A percentile compares a stretch with the other conserved stretches of the same genome.
Conservation (phyloP, 2,888 invertebrate species). For the Tiliacea aurago region DNA sequence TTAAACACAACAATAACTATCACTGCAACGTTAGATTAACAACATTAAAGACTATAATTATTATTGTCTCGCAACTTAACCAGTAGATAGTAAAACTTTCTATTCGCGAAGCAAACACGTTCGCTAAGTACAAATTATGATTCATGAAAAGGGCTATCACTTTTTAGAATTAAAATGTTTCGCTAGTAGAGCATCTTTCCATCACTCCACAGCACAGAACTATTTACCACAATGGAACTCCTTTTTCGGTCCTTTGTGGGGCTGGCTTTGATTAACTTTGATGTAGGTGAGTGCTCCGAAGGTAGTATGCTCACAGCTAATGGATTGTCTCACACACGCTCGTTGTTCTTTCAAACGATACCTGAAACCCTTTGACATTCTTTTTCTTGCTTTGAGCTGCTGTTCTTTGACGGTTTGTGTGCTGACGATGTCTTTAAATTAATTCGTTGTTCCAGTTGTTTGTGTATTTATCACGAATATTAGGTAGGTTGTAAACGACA, state of each 20-base stretch:
- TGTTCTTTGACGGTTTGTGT: not conserved
- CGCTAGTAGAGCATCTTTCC: constrained; percentile 74
- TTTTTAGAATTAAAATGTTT: not conserved
- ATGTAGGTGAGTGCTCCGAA: constrained; percentile 86
- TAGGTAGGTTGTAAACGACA: not conserved
- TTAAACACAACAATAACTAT: too few species aligned
- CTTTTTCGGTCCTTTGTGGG: constrained; percentile 88
- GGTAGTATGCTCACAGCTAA: constrained; percentile 73
- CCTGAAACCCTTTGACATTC: constrained; percentile 70
- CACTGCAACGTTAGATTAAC: too few species aligned
- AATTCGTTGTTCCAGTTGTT: not conserved
- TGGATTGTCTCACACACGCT: constrained; percentile 80
- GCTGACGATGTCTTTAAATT: not conserved
- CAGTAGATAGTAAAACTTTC: too few species aligned
- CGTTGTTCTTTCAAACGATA: constrained; percentile 68
- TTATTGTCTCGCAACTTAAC: too few species aligned
- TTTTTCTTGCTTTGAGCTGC: constrained; percentile 20
- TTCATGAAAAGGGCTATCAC: not conserved
- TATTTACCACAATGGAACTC: constrained; percentile 86
- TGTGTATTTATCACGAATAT: not conserved
- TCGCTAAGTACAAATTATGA: not conserved
- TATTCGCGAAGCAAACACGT: too few species aligned
- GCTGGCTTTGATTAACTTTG: constrained; percentile 90
- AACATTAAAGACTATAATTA: too few species aligned
- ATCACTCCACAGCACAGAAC: constrained; percentile 48